These are phyloP conservation scores for Ranitomeya imitator DNA, from an alignment of 2,113 vertebrate genomes.

Conservation along the genomic window DNA sequence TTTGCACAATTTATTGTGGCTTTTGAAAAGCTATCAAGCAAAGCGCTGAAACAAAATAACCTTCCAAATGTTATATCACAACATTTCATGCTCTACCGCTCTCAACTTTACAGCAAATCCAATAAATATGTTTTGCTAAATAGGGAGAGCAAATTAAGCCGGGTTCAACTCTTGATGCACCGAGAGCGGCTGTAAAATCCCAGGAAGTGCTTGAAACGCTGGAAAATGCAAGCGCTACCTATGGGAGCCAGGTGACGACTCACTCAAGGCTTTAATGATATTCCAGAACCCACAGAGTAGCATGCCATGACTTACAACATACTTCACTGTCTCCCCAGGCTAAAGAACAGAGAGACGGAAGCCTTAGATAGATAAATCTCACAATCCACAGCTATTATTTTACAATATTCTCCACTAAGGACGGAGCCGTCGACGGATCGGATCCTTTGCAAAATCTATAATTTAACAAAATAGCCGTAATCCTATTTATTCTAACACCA, in stretches of 20 bases:
- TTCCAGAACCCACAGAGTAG: slow-evolving; percentile 37
- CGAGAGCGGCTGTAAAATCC: background rate
- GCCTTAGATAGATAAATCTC: slow-evolving; percentile 17
- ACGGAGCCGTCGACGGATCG: background rate
- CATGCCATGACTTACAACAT: slow-evolving; percentile 38
- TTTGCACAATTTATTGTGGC: slow-evolving; percentile 40
- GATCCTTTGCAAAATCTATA: background rate
- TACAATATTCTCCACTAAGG: slow-evolving; percentile 1
- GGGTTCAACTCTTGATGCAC: slow-evolving; percentile 6
- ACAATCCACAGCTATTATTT: slow-evolving; percentile 25
- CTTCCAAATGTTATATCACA: slow-evolving; percentile 52
- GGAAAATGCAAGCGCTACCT: background rate
- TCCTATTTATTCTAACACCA: background rate
- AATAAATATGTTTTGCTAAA: slow-evolving; percentile 52
- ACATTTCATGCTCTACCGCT: slow-evolving; percentile 25
- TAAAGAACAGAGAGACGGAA: slow-evolving; percentile 26
- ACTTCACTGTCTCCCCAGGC: slow-evolving; percentile 33
- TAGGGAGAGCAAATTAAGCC: slow-evolving; percentile 36
- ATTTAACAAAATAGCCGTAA: slow-evolving; percentile 23
- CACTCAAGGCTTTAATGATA: slow-evolving; percentile 40
- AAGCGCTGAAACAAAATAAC: slow-evolving; percentile 35
- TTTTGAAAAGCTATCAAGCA: slow-evolving; percentile 39
- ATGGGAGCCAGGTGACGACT: slow-evolving; percentile 42
- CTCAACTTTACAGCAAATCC: slow-evolving; percentile 47
- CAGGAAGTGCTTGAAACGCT: background rate